Evolutionary conservation across 35 echinoderm and acorn worm species (phyloP).

Genomic region (Lytechinus variegatus): DNA sequence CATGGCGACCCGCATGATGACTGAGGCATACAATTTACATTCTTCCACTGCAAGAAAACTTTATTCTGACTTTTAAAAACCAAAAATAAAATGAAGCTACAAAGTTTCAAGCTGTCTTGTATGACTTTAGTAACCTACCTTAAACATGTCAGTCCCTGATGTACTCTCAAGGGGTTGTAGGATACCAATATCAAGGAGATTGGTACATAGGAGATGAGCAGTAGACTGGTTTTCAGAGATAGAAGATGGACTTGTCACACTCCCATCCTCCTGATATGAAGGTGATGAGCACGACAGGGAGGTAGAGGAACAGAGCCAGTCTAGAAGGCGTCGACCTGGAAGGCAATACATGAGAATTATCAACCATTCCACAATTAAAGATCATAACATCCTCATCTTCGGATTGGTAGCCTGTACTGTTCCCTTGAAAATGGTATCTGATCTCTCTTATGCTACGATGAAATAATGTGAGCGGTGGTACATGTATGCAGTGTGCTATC

Average conservation of each 20-base stretch:
- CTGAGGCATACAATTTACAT: too few species aligned
- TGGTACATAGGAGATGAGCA: slow-evolving; percentile 40
- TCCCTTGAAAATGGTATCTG: not conserved
- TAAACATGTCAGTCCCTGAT: slow-evolving; percentile 62
- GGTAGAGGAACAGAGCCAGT: slow-evolving; percentile 61
- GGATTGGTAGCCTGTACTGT: not conserved
- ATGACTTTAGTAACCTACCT: slow-evolving; percentile 30
- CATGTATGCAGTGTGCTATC: not conserved
- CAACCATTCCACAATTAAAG: not conserved
- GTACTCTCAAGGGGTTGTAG: slow-evolving; percentile 63
- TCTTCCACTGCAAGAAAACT: too few species aligned
- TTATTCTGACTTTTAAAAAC: too few species aligned
- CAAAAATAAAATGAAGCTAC: too few species aligned
- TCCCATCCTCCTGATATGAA: not conserved
- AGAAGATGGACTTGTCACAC: slow-evolving; percentile 31
- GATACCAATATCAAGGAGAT: slow-evolving; percentile 64
- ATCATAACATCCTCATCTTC: not conserved
- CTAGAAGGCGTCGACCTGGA: slow-evolving; percentile 61
- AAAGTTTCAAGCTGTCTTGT: not conserved
- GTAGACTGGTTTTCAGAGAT: slow-evolving; percentile 52
- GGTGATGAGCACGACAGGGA: not conserved
- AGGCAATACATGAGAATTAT: not conserved
- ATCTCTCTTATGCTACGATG: too few species aligned
- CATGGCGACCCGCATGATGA: too few species aligned
- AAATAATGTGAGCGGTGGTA: not conserved